Evolutionary conservation across 2,113 vertebrate species (phyloP).

Genomic region (Microtus montanus): DNA sequence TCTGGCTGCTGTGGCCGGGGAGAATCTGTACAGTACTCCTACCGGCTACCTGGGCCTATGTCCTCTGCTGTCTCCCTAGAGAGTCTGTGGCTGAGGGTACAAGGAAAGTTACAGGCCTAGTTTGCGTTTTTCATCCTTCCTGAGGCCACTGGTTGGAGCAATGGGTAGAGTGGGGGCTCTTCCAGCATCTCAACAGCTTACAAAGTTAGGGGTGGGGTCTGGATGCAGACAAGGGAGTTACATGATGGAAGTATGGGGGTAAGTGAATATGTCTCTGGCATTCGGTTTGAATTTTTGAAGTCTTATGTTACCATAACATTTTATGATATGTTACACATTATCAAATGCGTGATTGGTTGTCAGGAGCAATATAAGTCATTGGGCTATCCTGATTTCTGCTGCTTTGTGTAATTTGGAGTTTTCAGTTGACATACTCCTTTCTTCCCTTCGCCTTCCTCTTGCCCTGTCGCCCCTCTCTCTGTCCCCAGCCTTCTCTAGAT

Average conservation of each 20-base stretch:
- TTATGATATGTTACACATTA: slow-evolving; percentile 49
- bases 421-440: slow-evolving; percentile 10
- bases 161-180: neutral
- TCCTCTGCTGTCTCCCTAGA: neutral
- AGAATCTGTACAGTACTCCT: neutral
- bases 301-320: slow-evolving; percentile 53
- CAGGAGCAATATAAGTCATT: neutral
- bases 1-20: neutral
- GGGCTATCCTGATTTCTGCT: slow-evolving; percentile 47
- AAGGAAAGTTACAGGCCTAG: neutral
- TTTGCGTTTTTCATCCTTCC: slow-evolving; percentile 22
- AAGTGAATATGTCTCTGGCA: slow-evolving; percentile 15
- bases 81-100: neutral
- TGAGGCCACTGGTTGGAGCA: neutral
- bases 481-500: neutral
- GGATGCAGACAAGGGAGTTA: slow-evolving; percentile 41
- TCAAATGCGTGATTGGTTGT: slow-evolving; percentile 43
- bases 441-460: neutral
- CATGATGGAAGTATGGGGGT: slow-evolving; percentile 1
- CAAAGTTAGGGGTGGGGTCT: neutral
- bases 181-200: neutral
- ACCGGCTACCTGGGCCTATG: neutral
- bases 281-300: slow-evolving; percentile 57
- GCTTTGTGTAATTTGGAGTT: slow-evolving; percentile 39
- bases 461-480: neutral